phyloP scores from a whole-genome alignment of 2,888 invertebrate genomes.

The Polia nebulosa region DNA sequence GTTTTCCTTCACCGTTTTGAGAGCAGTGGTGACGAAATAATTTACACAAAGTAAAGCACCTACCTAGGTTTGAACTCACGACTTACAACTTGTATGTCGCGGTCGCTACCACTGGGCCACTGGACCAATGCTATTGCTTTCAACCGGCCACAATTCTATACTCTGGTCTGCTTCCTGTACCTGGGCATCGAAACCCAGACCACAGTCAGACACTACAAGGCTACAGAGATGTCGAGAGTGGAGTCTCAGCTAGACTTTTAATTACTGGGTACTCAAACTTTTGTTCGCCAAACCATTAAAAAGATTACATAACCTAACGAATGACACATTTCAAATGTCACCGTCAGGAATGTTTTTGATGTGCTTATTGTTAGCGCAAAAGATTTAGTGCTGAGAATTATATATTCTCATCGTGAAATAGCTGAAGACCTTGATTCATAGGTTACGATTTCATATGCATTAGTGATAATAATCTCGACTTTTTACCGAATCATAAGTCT shows the following conservation, averaged over 20 bases:
- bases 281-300: slow-evolving; percentile 50
- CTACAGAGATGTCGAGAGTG: not conserved
- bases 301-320: slow-evolving; percentile 50
- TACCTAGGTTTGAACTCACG: too few species aligned
- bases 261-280: slow-evolving; percentile 48
- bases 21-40: too few species aligned
- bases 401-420: slow-evolving; percentile 36
- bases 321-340: slow-evolving; percentile 55
- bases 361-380: slow-evolving; percentile 45
- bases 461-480: slow-evolving; percentile 15
- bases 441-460: slow-evolving; percentile 24
- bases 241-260: slow-evolving; percentile 45
- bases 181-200: too few species aligned
- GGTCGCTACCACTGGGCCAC: too few species aligned
- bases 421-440: slow-evolving; percentile 23
- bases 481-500: slow-evolving; percentile 2
- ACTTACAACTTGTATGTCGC: too few species aligned
- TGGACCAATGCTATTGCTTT: not conserved
- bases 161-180: too few species aligned
- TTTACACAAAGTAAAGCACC: too few species aligned
- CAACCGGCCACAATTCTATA: not conserved
- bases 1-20: too few species aligned
- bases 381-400: slow-evolving; percentile 57
- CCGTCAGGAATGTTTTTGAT: slow-evolving; percentile 58
- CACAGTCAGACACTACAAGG: not conserved